Percentiles rank a stretch among this genome's conserved stretches.
Conservation (phyloP, 2,888 invertebrate genomes). For the Trichogramma dendrolimi region DNA sequence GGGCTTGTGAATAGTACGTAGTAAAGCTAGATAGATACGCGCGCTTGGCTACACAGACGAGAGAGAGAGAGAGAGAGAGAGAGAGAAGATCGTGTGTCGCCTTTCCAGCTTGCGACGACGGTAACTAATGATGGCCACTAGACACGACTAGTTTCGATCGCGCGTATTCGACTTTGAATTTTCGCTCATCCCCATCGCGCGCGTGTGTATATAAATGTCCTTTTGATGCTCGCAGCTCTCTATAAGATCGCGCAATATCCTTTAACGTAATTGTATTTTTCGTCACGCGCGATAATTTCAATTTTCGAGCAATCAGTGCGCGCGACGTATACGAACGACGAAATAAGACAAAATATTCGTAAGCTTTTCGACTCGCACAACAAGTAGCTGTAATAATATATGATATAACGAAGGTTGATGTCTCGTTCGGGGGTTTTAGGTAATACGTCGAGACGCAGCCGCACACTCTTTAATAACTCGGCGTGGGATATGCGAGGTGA, state of each 20-base stretch:
- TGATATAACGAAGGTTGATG: no score
- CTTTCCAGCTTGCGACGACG: constrained; percentile 35
- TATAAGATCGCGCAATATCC: no score
- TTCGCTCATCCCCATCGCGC: constrained; percentile 15
- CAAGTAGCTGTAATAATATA: no score
- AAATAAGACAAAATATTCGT: not conserved
- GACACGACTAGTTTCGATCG: not conserved
- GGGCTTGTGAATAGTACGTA: constrained; percentile 6
- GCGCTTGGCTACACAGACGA: constrained; percentile 36
- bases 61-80: not conserved
- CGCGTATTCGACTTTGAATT: constrained; percentile 27
- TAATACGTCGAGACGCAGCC: no score
- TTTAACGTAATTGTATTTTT: not conserved
- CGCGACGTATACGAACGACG: not conserved
- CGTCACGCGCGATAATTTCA: not conserved
- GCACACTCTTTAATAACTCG: no score
- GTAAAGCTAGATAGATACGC: not conserved
- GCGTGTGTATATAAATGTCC: constrained; percentile 7
- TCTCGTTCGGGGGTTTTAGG: no score
- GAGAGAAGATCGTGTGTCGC: constrained; percentile 33
- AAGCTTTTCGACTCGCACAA: not conserved
- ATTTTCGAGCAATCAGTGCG: not conserved
- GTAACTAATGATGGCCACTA: constrained; percentile 45
- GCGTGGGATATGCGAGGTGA: no score
- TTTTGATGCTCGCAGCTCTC: not conserved